Evolutionary conservation across 2,888 invertebrate species (phyloP).

Genomic region (Schizaphis graminum): DNA sequence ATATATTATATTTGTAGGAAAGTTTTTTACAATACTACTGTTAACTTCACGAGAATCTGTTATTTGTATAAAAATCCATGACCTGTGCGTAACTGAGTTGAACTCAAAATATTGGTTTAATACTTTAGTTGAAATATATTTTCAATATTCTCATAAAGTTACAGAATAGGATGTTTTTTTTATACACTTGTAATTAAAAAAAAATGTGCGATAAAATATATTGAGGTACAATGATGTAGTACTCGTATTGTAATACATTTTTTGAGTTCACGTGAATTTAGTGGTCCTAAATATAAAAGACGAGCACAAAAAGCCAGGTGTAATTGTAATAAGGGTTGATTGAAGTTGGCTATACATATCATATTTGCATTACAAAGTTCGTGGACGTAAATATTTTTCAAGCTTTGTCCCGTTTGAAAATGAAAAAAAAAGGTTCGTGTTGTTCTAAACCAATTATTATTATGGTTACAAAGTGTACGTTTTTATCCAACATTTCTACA

Average conservation of each 20-base stretch:
- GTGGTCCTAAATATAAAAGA: background rate
- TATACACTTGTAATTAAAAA: background rate
- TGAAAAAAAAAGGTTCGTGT: background rate
- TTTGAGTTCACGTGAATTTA: background rate
- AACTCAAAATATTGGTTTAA: background rate
- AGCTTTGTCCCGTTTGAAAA: background rate
- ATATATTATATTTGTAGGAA: background rate
- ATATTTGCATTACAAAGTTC: background rate
- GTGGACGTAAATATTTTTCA: background rate
- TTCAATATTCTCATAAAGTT: too few species aligned
- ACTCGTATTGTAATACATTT: background rate
- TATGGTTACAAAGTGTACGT: background rate
- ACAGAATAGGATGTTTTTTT: too few species aligned
- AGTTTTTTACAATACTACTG: background rate
- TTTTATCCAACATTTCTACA: background rate
- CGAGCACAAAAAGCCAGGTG: background rate
- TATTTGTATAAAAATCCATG: background rate
- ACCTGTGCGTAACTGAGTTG: background rate
- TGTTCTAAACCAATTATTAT: background rate
- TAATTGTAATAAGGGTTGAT: background rate
- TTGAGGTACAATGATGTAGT: background rate
- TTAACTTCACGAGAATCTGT: background rate
- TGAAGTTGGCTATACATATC: background rate
- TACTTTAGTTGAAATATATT: too few species aligned
- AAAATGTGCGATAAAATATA: background rate